Evolutionary conservation across 1,140 invertebrate genomes (phyloP).

Genomic region (Orchesella cincta): DNA sequence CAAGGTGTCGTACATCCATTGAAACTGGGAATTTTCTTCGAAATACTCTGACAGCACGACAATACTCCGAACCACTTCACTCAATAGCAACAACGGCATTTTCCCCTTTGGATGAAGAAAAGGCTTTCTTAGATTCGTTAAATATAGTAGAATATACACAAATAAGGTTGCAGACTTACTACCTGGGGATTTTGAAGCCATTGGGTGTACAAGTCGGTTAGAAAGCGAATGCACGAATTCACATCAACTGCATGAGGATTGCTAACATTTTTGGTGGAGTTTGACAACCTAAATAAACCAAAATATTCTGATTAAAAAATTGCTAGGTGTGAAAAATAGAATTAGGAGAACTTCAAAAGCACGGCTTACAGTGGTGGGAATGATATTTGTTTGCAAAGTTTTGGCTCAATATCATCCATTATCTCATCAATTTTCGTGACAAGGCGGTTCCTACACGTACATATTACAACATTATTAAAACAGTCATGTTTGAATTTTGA

Average conservation of each 20-base stretch:
- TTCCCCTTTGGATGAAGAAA: conserved; percentile 36
- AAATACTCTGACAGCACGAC: conserved; percentile 47
- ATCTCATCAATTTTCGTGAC: conserved; percentile 33
- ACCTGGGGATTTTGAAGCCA: conserved; percentile 49
- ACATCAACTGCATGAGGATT: conserved; percentile 44
- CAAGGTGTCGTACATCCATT: conserved; percentile 47
- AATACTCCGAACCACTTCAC: conserved; percentile 45
- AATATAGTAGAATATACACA: background rate
- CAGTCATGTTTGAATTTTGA: background rate
- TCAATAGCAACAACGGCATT: conserved; percentile 46
- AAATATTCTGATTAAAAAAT: background rate
- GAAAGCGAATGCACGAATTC: conserved; percentile 46
- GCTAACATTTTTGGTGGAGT: conserved; percentile 24
- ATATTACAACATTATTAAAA: conserved; percentile 26
- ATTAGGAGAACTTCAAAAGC: background rate
- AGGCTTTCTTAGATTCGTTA: background rate
- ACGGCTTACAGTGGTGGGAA: conserved; percentile 39
- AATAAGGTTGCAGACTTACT: background rate
- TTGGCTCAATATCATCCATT: conserved; percentile 38
- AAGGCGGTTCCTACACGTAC: background rate
- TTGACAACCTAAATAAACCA: conserved; percentile 32
- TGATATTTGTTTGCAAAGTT: conserved; percentile 29
- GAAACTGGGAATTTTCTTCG: conserved; percentile 42
- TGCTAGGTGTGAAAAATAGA: no score
- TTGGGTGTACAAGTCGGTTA: conserved; percentile 47